Conservation (phyloP, 2,113 vertebrate genomes). For the Hyla sarda region DNA sequence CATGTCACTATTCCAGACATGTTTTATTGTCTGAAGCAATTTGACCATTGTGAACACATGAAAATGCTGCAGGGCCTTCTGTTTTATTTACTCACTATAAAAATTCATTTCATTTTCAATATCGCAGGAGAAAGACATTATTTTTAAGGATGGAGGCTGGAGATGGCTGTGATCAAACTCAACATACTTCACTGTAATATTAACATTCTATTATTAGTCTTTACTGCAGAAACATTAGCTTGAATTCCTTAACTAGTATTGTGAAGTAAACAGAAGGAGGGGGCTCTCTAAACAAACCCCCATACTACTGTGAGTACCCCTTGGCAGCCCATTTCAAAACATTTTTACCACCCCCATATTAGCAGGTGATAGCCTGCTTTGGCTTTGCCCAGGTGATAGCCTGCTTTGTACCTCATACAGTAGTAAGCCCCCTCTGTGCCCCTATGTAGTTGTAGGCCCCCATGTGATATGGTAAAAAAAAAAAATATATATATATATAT, state of each 20-base stretch:
- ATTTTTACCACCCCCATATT: too few relatives aligned
- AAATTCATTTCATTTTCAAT: slow-evolving; percentile 44
- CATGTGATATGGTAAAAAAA: too few relatives aligned
- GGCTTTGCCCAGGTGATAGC: too few relatives aligned
- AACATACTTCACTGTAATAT: not conserved
- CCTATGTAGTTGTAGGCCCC: too few relatives aligned
- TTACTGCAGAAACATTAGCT: not conserved
- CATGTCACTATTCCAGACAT: slow-evolving; percentile 39
- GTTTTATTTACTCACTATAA: slow-evolving; percentile 42
- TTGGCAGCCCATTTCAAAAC: too few relatives aligned
- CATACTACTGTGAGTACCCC: too few relatives aligned
- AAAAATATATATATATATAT: too few relatives aligned
- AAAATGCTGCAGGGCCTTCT: slow-evolving; percentile 35
- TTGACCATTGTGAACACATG: slow-evolving; percentile 36
- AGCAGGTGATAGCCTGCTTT: too few relatives aligned
- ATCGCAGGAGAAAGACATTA: not conserved
- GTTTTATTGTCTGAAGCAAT: slow-evolving; percentile 42
- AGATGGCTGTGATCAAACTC: not conserved
- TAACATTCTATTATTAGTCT: not conserved
- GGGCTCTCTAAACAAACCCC: not conserved
- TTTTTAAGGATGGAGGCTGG: not conserved
- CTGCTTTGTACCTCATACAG: too few relatives aligned
- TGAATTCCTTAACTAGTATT: not conserved
- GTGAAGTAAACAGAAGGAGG: not conserved
- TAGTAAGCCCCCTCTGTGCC: too few relatives aligned